phyloP scores from a whole-genome alignment of 2,113 vertebrate species.

The Myocastor coypus region DNA sequence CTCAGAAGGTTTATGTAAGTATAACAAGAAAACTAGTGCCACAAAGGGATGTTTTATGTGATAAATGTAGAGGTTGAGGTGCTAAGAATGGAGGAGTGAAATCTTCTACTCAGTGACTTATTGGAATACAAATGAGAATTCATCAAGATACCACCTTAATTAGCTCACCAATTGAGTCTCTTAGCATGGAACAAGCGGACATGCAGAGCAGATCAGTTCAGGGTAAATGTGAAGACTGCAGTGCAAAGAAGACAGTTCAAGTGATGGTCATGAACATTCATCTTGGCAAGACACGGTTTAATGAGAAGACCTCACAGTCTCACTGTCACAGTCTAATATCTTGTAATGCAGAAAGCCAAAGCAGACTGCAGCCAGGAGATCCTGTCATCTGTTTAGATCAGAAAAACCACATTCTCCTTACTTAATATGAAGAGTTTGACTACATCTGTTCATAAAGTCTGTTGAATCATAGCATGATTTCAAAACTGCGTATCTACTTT shows the following conservation, averaged over 20 bases:
- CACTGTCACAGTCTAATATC: slow-evolving; percentile 79
- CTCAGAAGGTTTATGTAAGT: neutral
- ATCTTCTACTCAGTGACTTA: neutral
- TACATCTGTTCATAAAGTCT: slow-evolving; percentile 90
- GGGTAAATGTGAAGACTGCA: neutral
- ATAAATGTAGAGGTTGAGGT: neutral
- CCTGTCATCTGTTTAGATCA: slow-evolving; percentile 94
- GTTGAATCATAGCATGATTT: slow-evolving; percentile 94
- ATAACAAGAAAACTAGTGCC: neutral
- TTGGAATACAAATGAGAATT: neutral
- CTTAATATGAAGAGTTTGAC: slow-evolving; percentile 86
- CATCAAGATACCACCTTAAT: neutral
- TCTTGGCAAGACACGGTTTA: neutral
- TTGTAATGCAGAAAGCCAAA: slow-evolving; percentile 94
- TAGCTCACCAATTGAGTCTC: neutral
- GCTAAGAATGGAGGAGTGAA: neutral
- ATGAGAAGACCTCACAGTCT: no score
- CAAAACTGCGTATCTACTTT: slow-evolving; percentile 91
- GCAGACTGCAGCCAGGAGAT: slow-evolving; percentile 93
- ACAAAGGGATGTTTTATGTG: neutral
- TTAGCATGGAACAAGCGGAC: neutral
- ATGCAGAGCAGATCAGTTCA: neutral
- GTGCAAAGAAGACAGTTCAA: neutral
- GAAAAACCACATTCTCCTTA: slow-evolving; percentile 90
- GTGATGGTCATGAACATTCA: neutral